Evolutionary conservation across 2,113 vertebrate genomes (phyloP).

Genomic region (Myotis lucifugus): DNA sequence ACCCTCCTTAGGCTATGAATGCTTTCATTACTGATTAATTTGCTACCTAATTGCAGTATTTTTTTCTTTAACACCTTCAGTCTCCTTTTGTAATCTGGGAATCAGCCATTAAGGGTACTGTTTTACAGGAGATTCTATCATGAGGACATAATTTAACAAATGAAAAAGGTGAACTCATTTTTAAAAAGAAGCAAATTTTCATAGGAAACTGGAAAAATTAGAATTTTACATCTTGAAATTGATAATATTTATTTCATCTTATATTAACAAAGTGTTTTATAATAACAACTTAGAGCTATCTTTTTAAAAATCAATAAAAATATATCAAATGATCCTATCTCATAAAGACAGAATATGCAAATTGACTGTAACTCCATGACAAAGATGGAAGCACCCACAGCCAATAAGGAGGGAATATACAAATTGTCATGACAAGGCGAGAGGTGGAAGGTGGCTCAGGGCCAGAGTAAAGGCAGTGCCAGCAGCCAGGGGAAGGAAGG

Average conservation of each 20-base stretch:
- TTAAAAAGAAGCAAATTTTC: background rate
- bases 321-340: background rate
- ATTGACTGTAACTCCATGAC: too few relatives aligned
- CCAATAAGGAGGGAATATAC: too few relatives aligned
- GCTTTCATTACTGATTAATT: conserved; percentile 45
- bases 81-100: background rate
- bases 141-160: conserved; percentile 31
- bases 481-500: too few relatives aligned
- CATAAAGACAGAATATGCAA: too few relatives aligned
- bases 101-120: background rate
- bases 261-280: background rate
- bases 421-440: too few relatives aligned
- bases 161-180: background rate
- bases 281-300: background rate
- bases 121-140: background rate
- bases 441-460: too few relatives aligned
- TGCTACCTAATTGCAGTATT: conserved; percentile 22
- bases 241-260: background rate
- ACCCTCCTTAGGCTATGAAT: background rate
- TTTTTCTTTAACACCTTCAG: conserved; percentile 9
- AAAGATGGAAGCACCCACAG: too few relatives aligned
- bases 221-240: background rate
- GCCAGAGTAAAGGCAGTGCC: too few relatives aligned
- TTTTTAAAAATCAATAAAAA: conserved; percentile 11
- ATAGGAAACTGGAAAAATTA: background rate